Base-by-base conservation (phyloP, 2,888 invertebrate species). In the Trisateles emortualis region DNA sequence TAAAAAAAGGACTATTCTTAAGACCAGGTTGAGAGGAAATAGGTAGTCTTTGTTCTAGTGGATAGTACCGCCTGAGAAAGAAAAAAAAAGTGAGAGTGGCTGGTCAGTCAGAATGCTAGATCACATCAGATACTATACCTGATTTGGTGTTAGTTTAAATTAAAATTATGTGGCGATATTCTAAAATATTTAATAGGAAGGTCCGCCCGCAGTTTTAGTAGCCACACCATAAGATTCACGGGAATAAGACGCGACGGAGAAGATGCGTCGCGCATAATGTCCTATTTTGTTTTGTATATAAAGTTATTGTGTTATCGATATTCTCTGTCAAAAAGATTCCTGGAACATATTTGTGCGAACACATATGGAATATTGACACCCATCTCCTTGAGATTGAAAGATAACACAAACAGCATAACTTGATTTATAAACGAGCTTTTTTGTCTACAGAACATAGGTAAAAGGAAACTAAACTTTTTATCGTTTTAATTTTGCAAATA, bases 261-360 rank as follows among this genome's bases (percentile, higher is more conserved):
- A 74, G 83, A 84, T 87, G 83, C 83, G 84, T 72, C 74, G 78
- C 68, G 86, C 84, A 88, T 88, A 84, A 84, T 82, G 80, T 75
- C 68, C 66, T 73, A 68, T 72, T 74, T 72, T 76, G 76, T 76
- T 75, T 74, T 76, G 72, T 76, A 68, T 76, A 74, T 71, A 76
- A 72, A 77, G 63, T 76, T 76, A 82, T 79, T 79, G 63, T 70
- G 73, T 66, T 80, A 81, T 80, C 76, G 78, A 81, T 81, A 78
- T 78, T 70, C 64, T 64, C 46, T 57, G 60, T 69, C 68, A 64
- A 64, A 72, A 68, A 70, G 71, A 74, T 74, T 75, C 68, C 75
- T 68, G 13, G 47, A 70, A 76, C 75, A 53, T 66, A 63, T 49
- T 59, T 56, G 56, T 46, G 46, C 59, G 53, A 59, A 68, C 69